Conservation (phyloP, 2,888 invertebrate species). For the Drosophila affinis region DNA sequence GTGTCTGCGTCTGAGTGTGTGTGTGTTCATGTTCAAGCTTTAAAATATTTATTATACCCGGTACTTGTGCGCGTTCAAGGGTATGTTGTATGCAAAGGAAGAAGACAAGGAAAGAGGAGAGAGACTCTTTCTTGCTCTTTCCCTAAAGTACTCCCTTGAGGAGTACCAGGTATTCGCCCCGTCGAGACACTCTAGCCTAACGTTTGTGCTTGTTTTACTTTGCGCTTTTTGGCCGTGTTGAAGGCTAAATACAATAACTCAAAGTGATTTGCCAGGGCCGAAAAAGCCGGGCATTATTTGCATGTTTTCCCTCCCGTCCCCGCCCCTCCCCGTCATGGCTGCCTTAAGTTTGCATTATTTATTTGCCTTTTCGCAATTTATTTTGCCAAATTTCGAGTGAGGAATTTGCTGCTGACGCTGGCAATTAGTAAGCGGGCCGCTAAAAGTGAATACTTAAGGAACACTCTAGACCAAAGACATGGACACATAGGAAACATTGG, state of each 20-base stretch:
- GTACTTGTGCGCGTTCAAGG: not conserved
- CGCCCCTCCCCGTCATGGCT: not conserved
- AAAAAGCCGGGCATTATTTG: constrained; percentile 61
- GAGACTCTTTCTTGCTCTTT: not conserved
- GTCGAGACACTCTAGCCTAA: not conserved
- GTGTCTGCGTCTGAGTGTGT: constrained; percentile 24
- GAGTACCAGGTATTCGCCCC: not conserved
- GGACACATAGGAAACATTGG: not conserved
- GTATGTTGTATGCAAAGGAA: not conserved
- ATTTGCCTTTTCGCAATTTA: constrained; percentile 47
- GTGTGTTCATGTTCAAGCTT: constrained; percentile 44
- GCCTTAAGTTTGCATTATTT: constrained; percentile 48
- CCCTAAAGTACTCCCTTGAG: not conserved
- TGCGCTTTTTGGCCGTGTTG: constrained; percentile 43
- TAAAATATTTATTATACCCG: constrained; percentile 69
- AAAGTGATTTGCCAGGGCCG: constrained; percentile 71
- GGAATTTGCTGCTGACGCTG: constrained; percentile 29
- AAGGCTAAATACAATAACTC: constrained; percentile 75
- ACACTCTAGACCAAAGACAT: not conserved
- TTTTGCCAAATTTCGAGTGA: constrained; percentile 41
- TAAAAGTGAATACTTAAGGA: constrained; percentile 20
- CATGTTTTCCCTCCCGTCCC: constrained; percentile 42
- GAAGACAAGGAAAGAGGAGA: not conserved
- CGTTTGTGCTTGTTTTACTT: constrained; percentile 43
- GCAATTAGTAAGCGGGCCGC: constrained; percentile 37